These are phyloP conservation scores for Electrona antarctica DNA, from an alignment of 2,113 vertebrate genomes.

Conservation along the genomic window DNA sequence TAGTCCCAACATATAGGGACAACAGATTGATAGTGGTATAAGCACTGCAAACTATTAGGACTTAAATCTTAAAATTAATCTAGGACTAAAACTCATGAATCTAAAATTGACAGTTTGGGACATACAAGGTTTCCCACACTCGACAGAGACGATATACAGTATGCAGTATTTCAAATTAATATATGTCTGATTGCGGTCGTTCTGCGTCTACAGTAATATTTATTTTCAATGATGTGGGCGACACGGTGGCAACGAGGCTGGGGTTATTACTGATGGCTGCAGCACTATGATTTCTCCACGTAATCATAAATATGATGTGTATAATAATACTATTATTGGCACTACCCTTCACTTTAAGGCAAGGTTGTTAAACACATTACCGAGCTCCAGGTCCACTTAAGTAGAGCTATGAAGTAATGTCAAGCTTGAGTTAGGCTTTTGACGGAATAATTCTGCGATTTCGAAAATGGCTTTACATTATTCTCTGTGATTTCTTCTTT, in stretches of 20 bases:
- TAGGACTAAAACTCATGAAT: no score
- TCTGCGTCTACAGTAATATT: neutral
- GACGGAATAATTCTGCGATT: neutral
- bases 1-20: no score
- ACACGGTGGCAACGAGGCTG: neutral
- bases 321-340: neutral
- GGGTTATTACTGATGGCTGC: neutral
- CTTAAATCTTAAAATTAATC: no score
- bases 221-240: neutral
- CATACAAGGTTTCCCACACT: no score
- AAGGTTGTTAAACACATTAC: neutral
- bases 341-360: neutral
- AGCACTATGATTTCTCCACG: neutral
- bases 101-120: no score
- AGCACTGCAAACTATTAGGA: no score
- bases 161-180: neutral
- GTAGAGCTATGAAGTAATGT: neutral
- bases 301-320: slow-evolving; percentile 1
- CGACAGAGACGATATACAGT: neutral
- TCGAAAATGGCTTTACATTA: neutral
- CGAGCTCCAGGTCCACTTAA: neutral
- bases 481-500: neutral
- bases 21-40: no score
- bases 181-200: neutral
- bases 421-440: neutral